These are phyloP conservation scores for Hydractinia symbiolongicarpus DNA, from an alignment of 30 jellyfish, hydroid and myxozoan genomes.

Conservation along the genomic window DNA sequence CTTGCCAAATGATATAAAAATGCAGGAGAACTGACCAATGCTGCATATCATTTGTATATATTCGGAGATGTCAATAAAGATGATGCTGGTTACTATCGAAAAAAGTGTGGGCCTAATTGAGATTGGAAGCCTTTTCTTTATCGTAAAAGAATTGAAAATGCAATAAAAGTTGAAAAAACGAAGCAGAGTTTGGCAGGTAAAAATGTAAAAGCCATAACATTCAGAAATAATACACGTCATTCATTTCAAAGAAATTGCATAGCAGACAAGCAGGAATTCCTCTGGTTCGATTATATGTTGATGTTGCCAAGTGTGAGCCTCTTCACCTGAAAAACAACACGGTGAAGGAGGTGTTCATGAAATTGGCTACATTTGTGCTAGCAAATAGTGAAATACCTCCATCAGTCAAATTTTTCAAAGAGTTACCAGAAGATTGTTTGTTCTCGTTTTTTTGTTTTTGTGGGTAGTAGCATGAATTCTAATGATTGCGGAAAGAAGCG, in stretches of 20 bases:
- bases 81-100: background rate
- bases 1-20: background rate
- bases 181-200: too few species aligned
- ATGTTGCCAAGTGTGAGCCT: background rate
- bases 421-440: background rate
- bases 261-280: background rate
- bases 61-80: background rate
- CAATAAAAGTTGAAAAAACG: too few species aligned
- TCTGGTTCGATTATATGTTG: background rate
- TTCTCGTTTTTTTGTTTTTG: background rate
- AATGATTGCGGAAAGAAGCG: background rate
- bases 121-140: background rate
- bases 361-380: background rate
- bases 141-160: too few species aligned
- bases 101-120: background rate
- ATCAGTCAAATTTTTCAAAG: background rate
- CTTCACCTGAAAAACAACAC: slow-evolving; percentile 4
- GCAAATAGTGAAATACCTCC: background rate
- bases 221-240: too few species aligned
- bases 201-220: too few species aligned
- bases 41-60: background rate
- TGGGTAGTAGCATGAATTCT: background rate
- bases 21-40: background rate
- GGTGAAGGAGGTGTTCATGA: background rate
- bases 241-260: background rate